A percentile compares a stretch with the other conserved stretches of the same genome.
Conservation (phyloP, 2,113 vertebrate species). For the Apaloderma vittatum region DNA sequence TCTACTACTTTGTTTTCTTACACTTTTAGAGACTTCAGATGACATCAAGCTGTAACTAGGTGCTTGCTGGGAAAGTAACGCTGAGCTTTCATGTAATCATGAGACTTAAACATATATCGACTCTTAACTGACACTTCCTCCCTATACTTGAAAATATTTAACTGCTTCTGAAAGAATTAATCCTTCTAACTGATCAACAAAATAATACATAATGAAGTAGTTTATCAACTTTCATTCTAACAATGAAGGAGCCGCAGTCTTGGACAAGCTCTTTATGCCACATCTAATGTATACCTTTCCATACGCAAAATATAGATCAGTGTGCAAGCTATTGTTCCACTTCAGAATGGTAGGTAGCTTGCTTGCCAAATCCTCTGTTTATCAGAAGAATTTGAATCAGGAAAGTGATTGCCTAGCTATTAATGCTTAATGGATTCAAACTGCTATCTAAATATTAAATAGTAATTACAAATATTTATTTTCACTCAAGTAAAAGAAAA, state of each 20-base stretch:
- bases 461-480: neutral
- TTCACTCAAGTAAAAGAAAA: neutral
- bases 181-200: neutral
- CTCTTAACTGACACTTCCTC: neutral
- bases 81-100: neutral
- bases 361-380: neutral
- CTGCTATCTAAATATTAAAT: neutral
- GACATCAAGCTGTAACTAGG: neutral
- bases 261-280: neutral
- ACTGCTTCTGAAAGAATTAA: neutral
- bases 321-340: neutral
- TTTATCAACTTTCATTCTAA: neutral
- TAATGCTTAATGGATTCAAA: neutral
- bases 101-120: neutral
- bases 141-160: neutral
- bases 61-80: neutral
- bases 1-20: neutral
- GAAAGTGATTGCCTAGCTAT: neutral
- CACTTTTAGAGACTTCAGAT: neutral
- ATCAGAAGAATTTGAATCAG: neutral
- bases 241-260: neutral
- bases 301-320: neutral
- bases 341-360: neutral
- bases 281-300: neutral
- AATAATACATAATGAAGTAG: neutral